These are phyloP conservation scores for Menidia menidia DNA, from an alignment of 2,797 vertebrate genomes.

Conservation along the genomic window DNA sequence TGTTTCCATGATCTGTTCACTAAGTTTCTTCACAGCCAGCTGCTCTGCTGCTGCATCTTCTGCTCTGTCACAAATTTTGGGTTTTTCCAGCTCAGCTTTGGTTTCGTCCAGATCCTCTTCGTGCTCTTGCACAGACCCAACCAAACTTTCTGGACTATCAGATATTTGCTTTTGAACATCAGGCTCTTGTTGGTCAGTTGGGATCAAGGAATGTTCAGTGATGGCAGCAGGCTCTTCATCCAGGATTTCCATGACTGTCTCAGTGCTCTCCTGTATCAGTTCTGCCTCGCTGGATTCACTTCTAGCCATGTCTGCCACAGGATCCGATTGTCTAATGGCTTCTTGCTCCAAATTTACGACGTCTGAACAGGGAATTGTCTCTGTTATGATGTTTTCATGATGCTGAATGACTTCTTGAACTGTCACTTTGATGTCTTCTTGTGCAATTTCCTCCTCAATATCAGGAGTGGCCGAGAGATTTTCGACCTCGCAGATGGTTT, in stretches of 20 bases:
- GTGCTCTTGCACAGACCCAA: constrained; percentile 6
- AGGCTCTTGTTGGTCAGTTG: constrained; percentile 19
- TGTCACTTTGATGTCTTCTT: constrained; percentile 16
- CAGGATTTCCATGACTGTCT: constrained; percentile 16
- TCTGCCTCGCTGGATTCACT: constrained; percentile 31
- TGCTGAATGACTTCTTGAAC: constrained; percentile 77
- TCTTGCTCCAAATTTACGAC: constrained; percentile 5
- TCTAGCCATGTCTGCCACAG: constrained; percentile 12
- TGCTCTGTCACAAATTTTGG: constrained; percentile 13
- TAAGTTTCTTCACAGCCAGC: constrained; percentile 9
- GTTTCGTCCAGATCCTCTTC: constrained; percentile 35
- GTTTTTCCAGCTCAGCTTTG: constrained; percentile 27
- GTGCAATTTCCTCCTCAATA: constrained; percentile 30
- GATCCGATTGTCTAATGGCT: constrained; percentile 11
- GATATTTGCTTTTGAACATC: constrained; percentile 4
- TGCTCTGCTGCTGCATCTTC: constrained; percentile 35
- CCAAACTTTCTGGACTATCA: constrained; percentile 18
- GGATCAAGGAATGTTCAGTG: constrained; percentile 4
- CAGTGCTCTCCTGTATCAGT: constrained; percentile 31
- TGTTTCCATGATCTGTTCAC: constrained; percentile 17
- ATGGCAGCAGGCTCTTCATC: constrained; percentile 8
- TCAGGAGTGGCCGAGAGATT: constrained; percentile 34
- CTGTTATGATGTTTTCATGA: constrained; percentile 41
- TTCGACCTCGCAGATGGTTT: constrained; percentile 18
- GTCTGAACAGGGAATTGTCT: constrained; percentile 29